These are phyloP conservation scores for Psittacula cyanocephala DNA, from an alignment of 2,113 vertebrate genomes.

Conservation along the genomic window DNA sequence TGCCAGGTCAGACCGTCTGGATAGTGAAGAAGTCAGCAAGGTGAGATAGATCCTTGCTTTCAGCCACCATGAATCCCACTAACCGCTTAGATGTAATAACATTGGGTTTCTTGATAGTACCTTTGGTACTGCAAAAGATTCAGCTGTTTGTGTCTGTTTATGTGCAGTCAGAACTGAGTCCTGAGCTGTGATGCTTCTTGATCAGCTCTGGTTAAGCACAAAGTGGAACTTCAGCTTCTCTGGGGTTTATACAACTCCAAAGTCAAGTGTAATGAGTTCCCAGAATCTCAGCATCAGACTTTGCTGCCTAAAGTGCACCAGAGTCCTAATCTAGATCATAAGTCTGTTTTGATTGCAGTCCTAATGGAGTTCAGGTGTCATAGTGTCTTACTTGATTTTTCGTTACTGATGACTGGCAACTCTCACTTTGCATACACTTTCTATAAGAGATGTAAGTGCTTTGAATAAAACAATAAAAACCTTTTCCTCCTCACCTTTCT, in stretches of 20 bases:
- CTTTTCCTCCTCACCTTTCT: background rate
- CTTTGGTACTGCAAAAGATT: background rate
- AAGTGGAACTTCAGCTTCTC: background rate
- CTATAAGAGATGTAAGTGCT: background rate
- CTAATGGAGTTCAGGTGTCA: background rate
- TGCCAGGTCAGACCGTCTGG: background rate
- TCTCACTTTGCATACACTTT: background rate
- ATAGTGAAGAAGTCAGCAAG: background rate
- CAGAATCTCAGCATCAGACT: background rate
- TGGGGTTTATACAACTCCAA: background rate
- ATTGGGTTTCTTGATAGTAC: background rate
- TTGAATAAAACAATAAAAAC: background rate
- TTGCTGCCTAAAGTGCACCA: background rate
- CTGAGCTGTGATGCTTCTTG: background rate
- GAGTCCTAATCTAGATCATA: background rate
- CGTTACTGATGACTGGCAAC: background rate
- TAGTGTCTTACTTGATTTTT: background rate
- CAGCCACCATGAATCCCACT: background rate
- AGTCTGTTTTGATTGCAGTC: background rate
- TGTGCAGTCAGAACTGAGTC: background rate
- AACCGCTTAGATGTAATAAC: background rate
- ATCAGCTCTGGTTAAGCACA: background rate
- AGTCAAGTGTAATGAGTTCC: background rate
- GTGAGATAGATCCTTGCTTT: background rate
- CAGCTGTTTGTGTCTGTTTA: background rate